These are phyloP conservation scores for Urocynchramus pylzowi DNA, from an alignment of 2,113 vertebrate genomes.

Conservation along the genomic window DNA sequence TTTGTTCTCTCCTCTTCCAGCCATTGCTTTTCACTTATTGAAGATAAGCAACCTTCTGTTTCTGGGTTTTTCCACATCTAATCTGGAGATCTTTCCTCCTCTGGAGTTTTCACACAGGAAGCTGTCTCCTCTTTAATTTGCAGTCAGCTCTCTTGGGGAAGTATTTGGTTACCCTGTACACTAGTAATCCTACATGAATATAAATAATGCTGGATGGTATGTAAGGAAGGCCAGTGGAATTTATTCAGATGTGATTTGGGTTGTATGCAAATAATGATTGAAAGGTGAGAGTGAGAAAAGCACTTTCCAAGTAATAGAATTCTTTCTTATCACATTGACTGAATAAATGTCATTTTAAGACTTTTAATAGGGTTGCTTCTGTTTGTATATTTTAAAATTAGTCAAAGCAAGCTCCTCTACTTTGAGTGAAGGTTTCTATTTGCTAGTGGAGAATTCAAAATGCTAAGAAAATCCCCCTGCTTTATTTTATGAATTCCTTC, in stretches of 20 bases:
- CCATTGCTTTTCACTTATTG: background rate
- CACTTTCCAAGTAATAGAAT: background rate
- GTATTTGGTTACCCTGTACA: background rate
- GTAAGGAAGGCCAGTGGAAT: background rate
- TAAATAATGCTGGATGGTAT: background rate
- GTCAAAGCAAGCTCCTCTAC: background rate
- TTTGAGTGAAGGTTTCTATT: background rate
- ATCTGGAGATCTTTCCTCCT: background rate
- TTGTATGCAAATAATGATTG: background rate
- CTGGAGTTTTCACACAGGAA: background rate
- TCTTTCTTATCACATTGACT: background rate
- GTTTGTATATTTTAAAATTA: background rate
- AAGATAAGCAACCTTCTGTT: background rate
- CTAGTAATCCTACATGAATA: background rate
- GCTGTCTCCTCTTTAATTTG: background rate
- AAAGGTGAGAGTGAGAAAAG: background rate
- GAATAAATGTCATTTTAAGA: background rate
- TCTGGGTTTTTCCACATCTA: background rate
- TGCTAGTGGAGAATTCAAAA: background rate
- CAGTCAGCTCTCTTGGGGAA: background rate
- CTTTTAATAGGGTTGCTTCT: background rate
- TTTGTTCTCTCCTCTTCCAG: background rate
- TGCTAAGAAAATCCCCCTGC: background rate
- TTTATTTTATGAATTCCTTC: background rate
- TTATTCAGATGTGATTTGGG: background rate